Conservation (phyloP, 2,888 invertebrate genomes). For the Spilosoma lubricipeda region DNA sequence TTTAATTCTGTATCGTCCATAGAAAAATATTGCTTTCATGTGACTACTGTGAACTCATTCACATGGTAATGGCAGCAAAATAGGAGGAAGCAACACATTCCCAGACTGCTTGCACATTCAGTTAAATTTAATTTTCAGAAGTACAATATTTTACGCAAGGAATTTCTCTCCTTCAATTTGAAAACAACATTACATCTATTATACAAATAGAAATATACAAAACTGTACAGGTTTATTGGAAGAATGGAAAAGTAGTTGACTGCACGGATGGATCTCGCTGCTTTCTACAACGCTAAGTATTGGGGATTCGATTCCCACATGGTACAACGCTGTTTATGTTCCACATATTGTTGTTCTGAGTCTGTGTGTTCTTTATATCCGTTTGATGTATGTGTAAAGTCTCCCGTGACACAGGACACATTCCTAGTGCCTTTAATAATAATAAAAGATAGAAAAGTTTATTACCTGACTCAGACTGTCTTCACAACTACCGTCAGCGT, state of each 20-base stretch:
- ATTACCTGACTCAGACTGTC: conserved; percentile 84
- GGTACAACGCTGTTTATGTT: background rate
- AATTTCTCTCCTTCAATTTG: conserved; percentile 42
- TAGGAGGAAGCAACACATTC: conserved; percentile 56
- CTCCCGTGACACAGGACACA: background rate
- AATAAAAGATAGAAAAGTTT: background rate
- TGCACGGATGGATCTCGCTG: background rate
- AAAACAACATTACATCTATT: conserved; percentile 60
- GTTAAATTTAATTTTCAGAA: conserved; percentile 62
- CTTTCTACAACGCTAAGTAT: background rate
- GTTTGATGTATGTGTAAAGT: background rate
- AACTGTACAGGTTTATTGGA: conserved; percentile 29
- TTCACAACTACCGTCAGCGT: conserved; percentile 79
- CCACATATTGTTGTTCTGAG: background rate
- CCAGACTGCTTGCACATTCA: conserved; percentile 55
- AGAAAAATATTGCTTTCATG: conserved; percentile 74
- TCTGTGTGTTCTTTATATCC: background rate
- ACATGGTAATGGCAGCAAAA: conserved; percentile 71
- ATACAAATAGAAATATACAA: conserved; percentile 61
- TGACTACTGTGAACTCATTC: conserved; percentile 68
- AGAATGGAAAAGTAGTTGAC: background rate
- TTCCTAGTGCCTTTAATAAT: background rate
- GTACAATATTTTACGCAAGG: conserved; percentile 50
- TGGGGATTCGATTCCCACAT: background rate
- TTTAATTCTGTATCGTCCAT: conserved; percentile 70